Percentiles rank a stretch among this genome's conserved stretches.
Conservation (phyloP, 2,113 vertebrate genomes). For the Cisticola juncidis region DNA sequence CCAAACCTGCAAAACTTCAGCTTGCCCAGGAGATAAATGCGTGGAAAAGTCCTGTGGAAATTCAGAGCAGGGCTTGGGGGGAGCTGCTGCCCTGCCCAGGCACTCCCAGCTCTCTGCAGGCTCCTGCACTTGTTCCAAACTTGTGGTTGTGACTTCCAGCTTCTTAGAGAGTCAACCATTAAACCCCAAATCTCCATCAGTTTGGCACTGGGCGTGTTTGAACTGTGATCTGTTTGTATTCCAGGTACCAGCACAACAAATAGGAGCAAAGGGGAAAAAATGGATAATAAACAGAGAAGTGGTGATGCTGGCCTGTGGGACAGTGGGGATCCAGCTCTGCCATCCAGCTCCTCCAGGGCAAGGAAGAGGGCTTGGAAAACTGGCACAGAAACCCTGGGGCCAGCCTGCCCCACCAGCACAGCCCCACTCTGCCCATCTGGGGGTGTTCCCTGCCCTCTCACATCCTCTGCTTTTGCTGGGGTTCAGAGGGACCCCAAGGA, state of each 20-base stretch:
- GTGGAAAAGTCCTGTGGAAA: background rate
- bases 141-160: background rate
- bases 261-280: background rate
- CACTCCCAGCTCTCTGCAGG: background rate
- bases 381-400: background rate
- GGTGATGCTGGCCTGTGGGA: background rate
- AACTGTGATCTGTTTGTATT: background rate
- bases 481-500: background rate
- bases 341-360: background rate
- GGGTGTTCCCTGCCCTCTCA: background rate
- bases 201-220: background rate
- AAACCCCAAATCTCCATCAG: background rate
- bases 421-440: accelerated
- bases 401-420: background rate
- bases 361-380: background rate
- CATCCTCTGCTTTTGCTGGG: accelerated
- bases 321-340: background rate
- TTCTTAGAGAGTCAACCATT: background rate
- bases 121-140: background rate
- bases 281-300: background rate
- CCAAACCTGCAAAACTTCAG: background rate
- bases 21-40: background rate
- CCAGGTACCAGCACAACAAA: background rate
- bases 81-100: accelerated
- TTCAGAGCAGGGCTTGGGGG: background rate